Base-by-base conservation (phyloP, 2,797 vertebrate genomes). In the Melanotaenia nigrans region DNA sequence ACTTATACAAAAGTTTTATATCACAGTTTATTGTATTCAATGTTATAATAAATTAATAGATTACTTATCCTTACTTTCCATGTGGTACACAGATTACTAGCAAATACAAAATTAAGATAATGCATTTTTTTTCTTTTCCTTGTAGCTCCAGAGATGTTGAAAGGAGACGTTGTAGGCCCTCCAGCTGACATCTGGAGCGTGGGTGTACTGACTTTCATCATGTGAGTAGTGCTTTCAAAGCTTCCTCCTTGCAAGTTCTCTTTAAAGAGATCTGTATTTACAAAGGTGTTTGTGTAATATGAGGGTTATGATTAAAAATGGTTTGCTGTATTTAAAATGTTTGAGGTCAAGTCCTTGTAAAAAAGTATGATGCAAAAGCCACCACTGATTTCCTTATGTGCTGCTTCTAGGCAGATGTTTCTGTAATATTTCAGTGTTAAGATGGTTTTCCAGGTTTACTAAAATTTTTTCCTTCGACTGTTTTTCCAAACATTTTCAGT, bases 181-280 rank as follows among this genome's bases (percentile, higher is more conserved):
- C 96, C 97, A 71, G 97, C 97, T 35, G 98, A 99, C 85, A 96
- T 99, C 92, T 99, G 98, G 98, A 97, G 97, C 0, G 86, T 95
- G 1, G 98, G 98, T 0, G 91, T 99, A 20, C 90, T 99, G 81
- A 94, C 96, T 59, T 99, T 96, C 86, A 96, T 99, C 94, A 99
- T 99, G 98, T 99, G 93, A 97, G 97, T 95, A n/a, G 71, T 54
- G 68, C 58, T 73, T 84, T 83, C 53, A 66, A 59, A 71, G 73
- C 78, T 73, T 83, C 64, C 57, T 66, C 63, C 65, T 67, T 30
- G 66, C 12, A 20, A 57, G 36, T 35, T 28, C 1, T 78, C 61
- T 67, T 67, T 68, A 78, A 73, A 78, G 67, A 79, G 66, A 75
- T 71, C 73, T 16, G 9, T 1, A 36, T 67, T 32, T n/a, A 42